A percentile compares a stretch with the other conserved stretches of the same genome.
These are phyloP conservation scores for Standfussiana lucernea DNA, from an alignment of 2,888 invertebrate species.

Conservation along the genomic window DNA sequence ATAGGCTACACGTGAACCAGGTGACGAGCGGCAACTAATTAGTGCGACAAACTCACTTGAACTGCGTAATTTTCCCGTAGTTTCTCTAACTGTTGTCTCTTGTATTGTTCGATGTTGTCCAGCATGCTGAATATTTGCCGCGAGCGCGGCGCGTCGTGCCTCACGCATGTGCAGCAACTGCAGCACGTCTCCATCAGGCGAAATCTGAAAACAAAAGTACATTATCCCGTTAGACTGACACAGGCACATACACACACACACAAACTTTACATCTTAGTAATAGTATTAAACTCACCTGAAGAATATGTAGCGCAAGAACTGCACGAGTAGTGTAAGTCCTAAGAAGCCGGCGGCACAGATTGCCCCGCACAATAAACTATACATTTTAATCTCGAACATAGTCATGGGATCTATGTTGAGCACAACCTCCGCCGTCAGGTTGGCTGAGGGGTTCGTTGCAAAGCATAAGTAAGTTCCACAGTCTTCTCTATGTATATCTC, in stretches of 20 bases:
- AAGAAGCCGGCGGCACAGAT: conserved; percentile 95
- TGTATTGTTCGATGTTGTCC: conserved; percentile 97
- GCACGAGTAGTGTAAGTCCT: conserved; percentile 94
- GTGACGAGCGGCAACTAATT: conserved; percentile 17
- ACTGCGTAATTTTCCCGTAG: conserved; percentile 97
- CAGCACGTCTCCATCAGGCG: conserved; percentile 94
- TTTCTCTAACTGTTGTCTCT: conserved; percentile 96
- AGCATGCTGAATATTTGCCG: conserved; percentile 96
- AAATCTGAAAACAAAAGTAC: conserved; percentile 90
- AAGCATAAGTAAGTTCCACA: conserved; percentile 96
- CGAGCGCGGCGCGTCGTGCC: conserved; percentile 93
- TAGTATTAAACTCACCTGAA: conserved; percentile 91
- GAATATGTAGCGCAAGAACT: conserved; percentile 93
- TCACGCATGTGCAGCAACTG: conserved; percentile 94
- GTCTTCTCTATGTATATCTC: conserved; percentile 93
- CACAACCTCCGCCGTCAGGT: conserved; percentile 93
- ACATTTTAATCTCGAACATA: conserved; percentile 95
- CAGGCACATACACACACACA: conserved; percentile 15
- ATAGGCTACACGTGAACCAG: conserved; percentile 5
- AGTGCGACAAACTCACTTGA: conserved; percentile 91
- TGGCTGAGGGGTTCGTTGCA: conserved; percentile 96
- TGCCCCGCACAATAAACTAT: conserved; percentile 95
- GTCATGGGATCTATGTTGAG: conserved; percentile 96
- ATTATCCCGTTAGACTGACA: conserved; percentile 38
- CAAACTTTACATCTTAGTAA: conserved; percentile 17